Percentiles rank a stretch among this genome's conserved stretches.
Evolutionary conservation across 2,888 invertebrate genomes (phyloP).

Genomic region (Tenodera sinensis): DNA sequence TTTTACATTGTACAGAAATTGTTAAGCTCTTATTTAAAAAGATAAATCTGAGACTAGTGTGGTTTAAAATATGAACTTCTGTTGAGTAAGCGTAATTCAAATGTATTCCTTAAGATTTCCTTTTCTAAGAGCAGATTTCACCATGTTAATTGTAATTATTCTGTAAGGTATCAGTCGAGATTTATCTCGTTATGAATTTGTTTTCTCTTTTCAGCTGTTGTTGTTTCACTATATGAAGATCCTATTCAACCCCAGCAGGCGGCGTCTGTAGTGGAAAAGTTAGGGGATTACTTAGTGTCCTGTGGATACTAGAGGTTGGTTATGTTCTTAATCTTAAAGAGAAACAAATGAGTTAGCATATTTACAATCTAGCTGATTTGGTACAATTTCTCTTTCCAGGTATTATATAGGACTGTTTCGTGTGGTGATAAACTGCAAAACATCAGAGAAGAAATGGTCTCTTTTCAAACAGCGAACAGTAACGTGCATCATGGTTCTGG

Average conservation of each 20-base stretch:
- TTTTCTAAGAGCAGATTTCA: too few species aligned
- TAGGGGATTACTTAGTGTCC: slow-evolving; percentile 95
- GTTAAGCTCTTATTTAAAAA: too few species aligned
- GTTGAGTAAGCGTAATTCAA: too few species aligned
- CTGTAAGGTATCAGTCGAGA: too few species aligned
- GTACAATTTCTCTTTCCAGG: slow-evolving; percentile 24
- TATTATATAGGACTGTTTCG: slow-evolving; percentile 33
- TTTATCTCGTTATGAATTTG: too few species aligned
- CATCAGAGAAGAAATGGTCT: slow-evolving; percentile 33
- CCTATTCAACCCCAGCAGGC: slow-evolving; percentile 96
- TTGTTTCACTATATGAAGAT: slow-evolving; percentile 92
- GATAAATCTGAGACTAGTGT: too few species aligned
- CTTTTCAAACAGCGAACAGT: slow-evolving; percentile 35
- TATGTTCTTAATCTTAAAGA: neutral
- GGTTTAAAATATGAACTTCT: too few species aligned
- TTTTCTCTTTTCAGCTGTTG: slow-evolving; percentile 71
- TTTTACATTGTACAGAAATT: too few species aligned
- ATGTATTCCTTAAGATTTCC: too few species aligned
- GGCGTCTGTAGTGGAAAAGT: slow-evolving; percentile 93
- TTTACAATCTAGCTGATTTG: neutral
- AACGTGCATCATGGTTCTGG: slow-evolving; percentile 34
- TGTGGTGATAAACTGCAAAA: slow-evolving; percentile 32
- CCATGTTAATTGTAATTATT: too few species aligned
- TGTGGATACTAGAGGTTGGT: slow-evolving; percentile 79
- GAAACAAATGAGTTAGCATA: neutral